phyloP scores from a whole-genome alignment of 2,888 invertebrate species.

The Aricia artaxerxes region DNA sequence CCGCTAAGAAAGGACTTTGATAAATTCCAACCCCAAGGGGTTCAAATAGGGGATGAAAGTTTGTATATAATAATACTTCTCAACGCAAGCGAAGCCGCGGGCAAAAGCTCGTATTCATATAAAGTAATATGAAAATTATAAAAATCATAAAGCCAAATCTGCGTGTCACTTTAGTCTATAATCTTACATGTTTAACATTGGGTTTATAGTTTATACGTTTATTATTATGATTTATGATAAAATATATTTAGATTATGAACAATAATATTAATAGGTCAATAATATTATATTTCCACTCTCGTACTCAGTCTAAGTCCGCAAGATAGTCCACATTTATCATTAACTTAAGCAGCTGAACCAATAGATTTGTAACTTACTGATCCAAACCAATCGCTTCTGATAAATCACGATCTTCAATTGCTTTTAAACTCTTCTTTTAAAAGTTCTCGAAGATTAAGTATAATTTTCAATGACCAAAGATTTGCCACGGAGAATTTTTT shows the following conservation, averaged over 20 bases:
- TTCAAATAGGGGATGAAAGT: too few relatives aligned
- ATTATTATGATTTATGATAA: too few relatives aligned
- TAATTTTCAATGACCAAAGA: not conserved
- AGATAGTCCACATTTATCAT: not conserved
- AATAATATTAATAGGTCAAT: not conserved
- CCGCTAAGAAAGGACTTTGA: too few relatives aligned
- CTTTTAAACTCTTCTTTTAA: not conserved
- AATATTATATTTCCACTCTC: not conserved
- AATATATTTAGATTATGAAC: not conserved
- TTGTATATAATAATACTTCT: too few relatives aligned
- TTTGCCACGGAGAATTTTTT: not conserved
- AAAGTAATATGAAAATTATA: too few relatives aligned
- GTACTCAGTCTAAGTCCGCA: not conserved
- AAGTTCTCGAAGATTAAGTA: conserved; percentile 1
- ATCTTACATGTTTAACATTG: too few relatives aligned
- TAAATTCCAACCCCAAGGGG: too few relatives aligned
- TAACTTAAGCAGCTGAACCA: not conserved
- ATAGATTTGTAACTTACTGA: conserved; percentile 4
- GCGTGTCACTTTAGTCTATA: too few relatives aligned
- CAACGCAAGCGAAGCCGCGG: too few relatives aligned
- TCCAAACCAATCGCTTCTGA: not conserved
- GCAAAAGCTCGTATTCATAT: too few relatives aligned
- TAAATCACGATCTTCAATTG: conserved; percentile 1
- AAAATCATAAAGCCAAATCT: too few relatives aligned
- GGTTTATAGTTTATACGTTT: too few relatives aligned